These are phyloP conservation scores for Takifugu flavidus DNA, from an alignment of 2,113 vertebrate genomes.

Conservation along the genomic window DNA sequence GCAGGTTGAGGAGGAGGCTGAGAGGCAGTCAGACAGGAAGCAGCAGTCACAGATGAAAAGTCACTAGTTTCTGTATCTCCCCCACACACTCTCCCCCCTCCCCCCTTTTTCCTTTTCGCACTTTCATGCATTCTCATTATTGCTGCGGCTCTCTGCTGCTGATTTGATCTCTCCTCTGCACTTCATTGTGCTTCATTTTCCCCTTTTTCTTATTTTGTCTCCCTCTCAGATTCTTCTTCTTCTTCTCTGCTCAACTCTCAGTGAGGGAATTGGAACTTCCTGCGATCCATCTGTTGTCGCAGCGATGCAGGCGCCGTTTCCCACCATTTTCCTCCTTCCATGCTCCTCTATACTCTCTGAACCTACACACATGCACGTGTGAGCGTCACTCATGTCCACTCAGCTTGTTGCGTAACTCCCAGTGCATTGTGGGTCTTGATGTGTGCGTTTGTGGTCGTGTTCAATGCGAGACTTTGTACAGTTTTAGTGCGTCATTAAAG, in stretches of 20 bases:
- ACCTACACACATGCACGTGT: slow-evolving; percentile 27
- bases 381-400: slow-evolving; percentile 58
- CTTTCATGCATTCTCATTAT: slow-evolving; percentile 66
- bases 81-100: slow-evolving; percentile 26
- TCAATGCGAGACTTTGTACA: slow-evolving; percentile 67
- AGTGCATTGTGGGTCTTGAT: slow-evolving; percentile 59
- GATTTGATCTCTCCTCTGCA: slow-evolving; percentile 56
- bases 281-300: slow-evolving; percentile 62
- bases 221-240: slow-evolving; percentile 17
- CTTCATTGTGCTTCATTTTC: slow-evolving; percentile 58
- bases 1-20: slow-evolving; percentile 56
- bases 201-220: slow-evolving; percentile 47
- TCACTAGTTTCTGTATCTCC: slow-evolving; percentile 45
- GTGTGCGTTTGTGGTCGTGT: slow-evolving; percentile 9
- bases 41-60: slow-evolving; percentile 72
- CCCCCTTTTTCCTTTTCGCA: slow-evolving; percentile 45
- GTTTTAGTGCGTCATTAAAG: slow-evolving; percentile 75
- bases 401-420: slow-evolving; percentile 68
- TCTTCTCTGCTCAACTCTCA: slow-evolving; percentile 39
- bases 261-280: slow-evolving; percentile 61
- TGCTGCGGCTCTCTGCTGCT: slow-evolving; percentile 50
- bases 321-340: slow-evolving; percentile 30
- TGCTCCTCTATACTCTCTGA: slow-evolving; percentile 24
- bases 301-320: slow-evolving; percentile 46
- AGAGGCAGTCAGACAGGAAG: slow-evolving; percentile 65